Evolutionary conservation across 2,113 vertebrate genomes (phyloP).

Genomic region (Neodon shergylaensis): DNA sequence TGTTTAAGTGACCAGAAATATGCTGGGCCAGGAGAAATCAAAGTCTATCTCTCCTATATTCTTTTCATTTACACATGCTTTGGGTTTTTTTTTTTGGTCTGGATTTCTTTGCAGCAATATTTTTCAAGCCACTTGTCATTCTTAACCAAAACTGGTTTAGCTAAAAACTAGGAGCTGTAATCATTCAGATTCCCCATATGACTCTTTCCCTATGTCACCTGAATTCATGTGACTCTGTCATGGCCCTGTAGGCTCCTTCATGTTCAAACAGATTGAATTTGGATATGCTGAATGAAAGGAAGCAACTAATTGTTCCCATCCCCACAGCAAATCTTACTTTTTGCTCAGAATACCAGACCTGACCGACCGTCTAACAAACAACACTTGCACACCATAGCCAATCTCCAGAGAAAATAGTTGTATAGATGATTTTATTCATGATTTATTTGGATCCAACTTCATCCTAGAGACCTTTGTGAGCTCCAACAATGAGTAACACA

Average conservation of each 20-base stretch:
- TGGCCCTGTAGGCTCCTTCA: not conserved
- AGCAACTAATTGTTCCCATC: accelerated
- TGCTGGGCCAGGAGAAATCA: not conserved
- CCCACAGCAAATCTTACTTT: not conserved
- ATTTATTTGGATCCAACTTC: too few species aligned
- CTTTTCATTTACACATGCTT: not conserved
- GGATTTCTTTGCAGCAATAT: slow-evolving; percentile 5
- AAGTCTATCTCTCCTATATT: not conserved
- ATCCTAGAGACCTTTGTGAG: not conserved
- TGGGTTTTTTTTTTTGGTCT: not conserved
- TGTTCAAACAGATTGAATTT: not conserved
- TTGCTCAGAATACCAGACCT: not conserved
- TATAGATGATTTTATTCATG: not conserved
- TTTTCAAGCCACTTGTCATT: not conserved
- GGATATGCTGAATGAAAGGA: not conserved
- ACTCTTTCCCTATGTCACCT: not conserved
- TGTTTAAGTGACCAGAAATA: not conserved
- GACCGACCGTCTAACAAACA: not conserved
- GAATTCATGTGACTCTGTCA: not conserved
- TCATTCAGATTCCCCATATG: not conserved
- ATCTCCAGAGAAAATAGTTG: not conserved
- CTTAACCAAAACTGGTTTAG: slow-evolving; percentile 28
- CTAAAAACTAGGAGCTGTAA: not conserved
- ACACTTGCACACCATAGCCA: not conserved
- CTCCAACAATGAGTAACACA: not conserved